Conservation (phyloP, 2,797 vertebrate species). For the Lagodon rhomboides region DNA sequence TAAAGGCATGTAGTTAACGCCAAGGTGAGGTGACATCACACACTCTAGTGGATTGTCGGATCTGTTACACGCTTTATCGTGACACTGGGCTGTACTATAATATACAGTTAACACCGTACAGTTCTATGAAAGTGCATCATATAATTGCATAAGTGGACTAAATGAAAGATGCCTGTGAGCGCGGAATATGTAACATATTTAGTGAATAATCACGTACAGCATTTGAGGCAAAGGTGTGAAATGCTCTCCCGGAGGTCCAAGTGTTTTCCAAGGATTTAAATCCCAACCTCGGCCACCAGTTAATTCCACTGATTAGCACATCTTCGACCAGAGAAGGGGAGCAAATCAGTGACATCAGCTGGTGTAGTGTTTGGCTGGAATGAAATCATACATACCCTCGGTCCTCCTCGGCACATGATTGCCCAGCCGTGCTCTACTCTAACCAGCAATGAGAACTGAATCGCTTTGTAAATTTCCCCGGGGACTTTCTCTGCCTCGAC, state of each 20-base stretch:
- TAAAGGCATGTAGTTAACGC: too few relatives aligned
- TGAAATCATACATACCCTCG: constrained; percentile 71
- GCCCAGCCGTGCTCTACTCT: constrained; percentile 73
- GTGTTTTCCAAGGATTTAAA: constrained; percentile 31
- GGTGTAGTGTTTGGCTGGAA: constrained; percentile 72
- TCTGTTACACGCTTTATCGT: too few relatives aligned
- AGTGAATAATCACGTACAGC: neutral
- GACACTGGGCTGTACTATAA: neutral
- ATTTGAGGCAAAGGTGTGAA: constrained; percentile 12
- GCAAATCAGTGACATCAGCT: constrained; percentile 71
- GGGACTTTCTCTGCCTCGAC: constrained; percentile 76
- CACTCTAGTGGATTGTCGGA: too few relatives aligned
- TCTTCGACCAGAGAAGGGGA: constrained; percentile 44
- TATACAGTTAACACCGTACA: neutral
- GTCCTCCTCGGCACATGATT: constrained; percentile 75
- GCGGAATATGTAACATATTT: neutral
- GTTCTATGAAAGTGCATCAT: neutral
- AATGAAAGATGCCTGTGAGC: constrained; percentile 8
- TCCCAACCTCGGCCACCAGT: constrained; percentile 43
- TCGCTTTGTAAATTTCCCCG: constrained; percentile 83
- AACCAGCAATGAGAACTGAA: constrained; percentile 81
- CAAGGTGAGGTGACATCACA: too few relatives aligned
- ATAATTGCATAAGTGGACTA: neutral
- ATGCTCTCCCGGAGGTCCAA: constrained; percentile 2
- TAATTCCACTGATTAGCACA: constrained; percentile 63